Evolutionary conservation across 2,797 vertebrate species (phyloP), one percentile per base, ranked within the genome.

Genomic region (Pagetopsis macropterus): DNA sequence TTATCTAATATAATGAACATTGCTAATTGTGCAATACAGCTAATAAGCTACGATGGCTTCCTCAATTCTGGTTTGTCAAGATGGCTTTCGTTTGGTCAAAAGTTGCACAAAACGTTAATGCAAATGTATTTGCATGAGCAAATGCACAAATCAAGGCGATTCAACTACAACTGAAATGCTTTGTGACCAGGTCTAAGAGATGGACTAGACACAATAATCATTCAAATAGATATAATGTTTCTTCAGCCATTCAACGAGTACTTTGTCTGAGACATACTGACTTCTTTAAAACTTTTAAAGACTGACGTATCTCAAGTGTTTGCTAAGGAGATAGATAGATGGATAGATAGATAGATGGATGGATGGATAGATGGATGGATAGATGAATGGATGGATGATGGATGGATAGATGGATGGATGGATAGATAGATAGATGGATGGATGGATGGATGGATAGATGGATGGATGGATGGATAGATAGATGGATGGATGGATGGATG

Each of bases 231-330:
- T 12, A 56, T 19, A 8, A 13, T 33, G 17, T 9, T 37, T 57
- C 14, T 54, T 44, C 5, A 11, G 10, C 45, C 50, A 67, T 68
- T 50, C 51, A 64, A n/a, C 31, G 44, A 65, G 6, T 15, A 44
- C 21, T 31, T 59, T 0, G 41, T 54, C 14, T 59, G 37, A 56
- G 17, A 12, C 17, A 9, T 4, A 15, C 19, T 21, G 16, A 51
- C 2, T 0, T 8, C 0, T 16, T 27, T 17, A 37, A 23, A 44
- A 16, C 19, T 41, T 40, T 71, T n/a, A 61, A 60, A 6, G 17
- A 21, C 10, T 55, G 23, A 56, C 17, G 33, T 8, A 3, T 49
- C 27, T 50, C 4, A 2, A 45, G 23, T 11, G 37, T 27, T 58
- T 56, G 0, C n/a, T 17, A 14, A 27, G 4, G 27, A 27, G 27